Percentiles rank a stretch among this genome's conserved stretches.
Evolutionary conservation across 2,797 vertebrate genomes (phyloP).

Genomic region (Anguilla anguilla): DNA sequence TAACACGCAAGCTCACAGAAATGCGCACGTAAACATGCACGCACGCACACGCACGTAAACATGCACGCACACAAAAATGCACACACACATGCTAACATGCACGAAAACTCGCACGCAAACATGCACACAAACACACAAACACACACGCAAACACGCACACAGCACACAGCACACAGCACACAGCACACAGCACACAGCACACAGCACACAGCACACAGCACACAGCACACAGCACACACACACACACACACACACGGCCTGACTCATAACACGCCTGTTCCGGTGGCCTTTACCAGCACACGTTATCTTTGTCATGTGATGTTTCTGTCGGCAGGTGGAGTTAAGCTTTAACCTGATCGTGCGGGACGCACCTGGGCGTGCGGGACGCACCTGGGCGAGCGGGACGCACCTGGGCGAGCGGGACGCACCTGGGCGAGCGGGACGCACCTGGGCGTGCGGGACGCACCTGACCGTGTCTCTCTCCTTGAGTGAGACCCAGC

Average conservation of each 20-base stretch:
- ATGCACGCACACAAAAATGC: background rate
- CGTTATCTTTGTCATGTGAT: slow-evolving; percentile 6
- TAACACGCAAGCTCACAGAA: slow-evolving; percentile 26
- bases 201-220: background rate
- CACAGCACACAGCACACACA: background rate
- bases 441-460: background rate
- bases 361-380: background rate
- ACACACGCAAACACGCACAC: slow-evolving; percentile 26
- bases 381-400: background rate
- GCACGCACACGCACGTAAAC: background rate
- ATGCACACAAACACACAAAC: slow-evolving; percentile 26
- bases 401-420: background rate
- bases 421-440: background rate
- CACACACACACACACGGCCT: background rate
- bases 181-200: background rate
- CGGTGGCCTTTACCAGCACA: background rate
- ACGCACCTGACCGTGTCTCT: background rate
- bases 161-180: background rate
- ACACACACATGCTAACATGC: background rate
- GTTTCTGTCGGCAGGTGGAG: background rate
- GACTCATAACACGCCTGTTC: background rate
- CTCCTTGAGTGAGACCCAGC: background rate
- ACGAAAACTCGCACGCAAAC: background rate
- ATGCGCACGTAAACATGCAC: background rate
- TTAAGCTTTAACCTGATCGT: slow-evolving; percentile 3